phyloP scores from a whole-genome alignment of 2,113 vertebrate genomes.

The Chloroceryle aenea region DNA sequence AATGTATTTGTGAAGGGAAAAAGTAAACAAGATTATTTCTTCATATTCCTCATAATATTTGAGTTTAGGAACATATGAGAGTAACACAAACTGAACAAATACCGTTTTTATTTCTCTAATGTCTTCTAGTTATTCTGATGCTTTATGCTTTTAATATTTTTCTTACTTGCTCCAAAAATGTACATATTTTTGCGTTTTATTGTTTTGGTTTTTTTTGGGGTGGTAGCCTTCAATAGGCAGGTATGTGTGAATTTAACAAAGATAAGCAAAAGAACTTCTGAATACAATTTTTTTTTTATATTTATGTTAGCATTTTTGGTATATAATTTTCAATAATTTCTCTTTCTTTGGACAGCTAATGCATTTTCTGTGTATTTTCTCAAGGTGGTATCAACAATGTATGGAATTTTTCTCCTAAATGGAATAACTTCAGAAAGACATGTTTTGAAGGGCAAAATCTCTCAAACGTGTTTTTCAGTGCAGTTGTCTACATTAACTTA shows the following conservation, averaged over 20 bases:
- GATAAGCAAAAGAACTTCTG: background rate
- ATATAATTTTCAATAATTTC: background rate
- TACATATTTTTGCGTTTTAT: background rate
- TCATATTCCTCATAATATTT: background rate
- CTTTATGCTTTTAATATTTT: background rate
- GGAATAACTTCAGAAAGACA: background rate
- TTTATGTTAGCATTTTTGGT: background rate
- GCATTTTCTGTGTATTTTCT: background rate
- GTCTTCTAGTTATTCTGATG: background rate
- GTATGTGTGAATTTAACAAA: background rate
- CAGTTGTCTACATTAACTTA: background rate
- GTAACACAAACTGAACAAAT: background rate
- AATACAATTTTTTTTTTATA: background rate
- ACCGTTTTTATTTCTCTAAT: background rate
- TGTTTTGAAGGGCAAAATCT: background rate
- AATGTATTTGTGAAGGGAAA: background rate
- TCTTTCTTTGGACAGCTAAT: background rate
- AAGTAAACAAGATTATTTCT: background rate
- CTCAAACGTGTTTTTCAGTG: background rate
- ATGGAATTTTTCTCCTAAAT: background rate
- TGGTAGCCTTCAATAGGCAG: background rate
- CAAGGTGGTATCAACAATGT: background rate
- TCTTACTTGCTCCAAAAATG: fast-evolving
- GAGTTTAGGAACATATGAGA: background rate
- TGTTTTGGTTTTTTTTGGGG: background rate